Conservation (phyloP, 2,797 vertebrate species). For the Neostethus bicornis region DNA sequence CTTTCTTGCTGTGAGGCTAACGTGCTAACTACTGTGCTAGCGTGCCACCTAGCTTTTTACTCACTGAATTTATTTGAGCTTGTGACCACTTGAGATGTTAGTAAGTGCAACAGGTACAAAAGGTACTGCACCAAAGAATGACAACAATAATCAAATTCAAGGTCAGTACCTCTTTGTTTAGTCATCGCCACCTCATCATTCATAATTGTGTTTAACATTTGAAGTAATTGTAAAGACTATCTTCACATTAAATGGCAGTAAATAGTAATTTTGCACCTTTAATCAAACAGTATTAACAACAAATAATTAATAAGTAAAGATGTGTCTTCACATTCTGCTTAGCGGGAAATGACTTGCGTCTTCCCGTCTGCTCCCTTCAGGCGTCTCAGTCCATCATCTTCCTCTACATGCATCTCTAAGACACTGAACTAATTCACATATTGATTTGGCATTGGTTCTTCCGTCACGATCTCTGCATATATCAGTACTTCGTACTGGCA, state of each 20-base stretch:
- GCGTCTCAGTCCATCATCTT: too few species aligned
- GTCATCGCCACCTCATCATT: not conserved
- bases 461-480: not conserved
- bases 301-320: not conserved
- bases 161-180: too few species aligned
- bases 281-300: not conserved
- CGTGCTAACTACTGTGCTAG: too few species aligned
- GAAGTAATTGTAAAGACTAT: not conserved
- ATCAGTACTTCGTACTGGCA: not conserved
- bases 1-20: too few species aligned
- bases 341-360: not conserved
- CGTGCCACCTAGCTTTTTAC: too few species aligned
- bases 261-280: not conserved
- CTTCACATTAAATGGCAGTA: not conserved
- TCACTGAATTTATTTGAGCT: too few species aligned
- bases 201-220: not conserved
- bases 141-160: too few species aligned
- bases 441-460: not conserved
- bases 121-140: too few species aligned
- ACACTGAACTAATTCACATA: not conserved
- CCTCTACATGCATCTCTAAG: not conserved
- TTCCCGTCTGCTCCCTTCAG: not conserved
- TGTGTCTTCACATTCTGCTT: not conserved
- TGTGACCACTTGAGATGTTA: too few species aligned
- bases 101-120: too few species aligned